A percentile compares a stretch with the other conserved stretches of the same genome.
Conservation (phyloP, 2,113 vertebrate species). For the Mormyrus lacerda region DNA sequence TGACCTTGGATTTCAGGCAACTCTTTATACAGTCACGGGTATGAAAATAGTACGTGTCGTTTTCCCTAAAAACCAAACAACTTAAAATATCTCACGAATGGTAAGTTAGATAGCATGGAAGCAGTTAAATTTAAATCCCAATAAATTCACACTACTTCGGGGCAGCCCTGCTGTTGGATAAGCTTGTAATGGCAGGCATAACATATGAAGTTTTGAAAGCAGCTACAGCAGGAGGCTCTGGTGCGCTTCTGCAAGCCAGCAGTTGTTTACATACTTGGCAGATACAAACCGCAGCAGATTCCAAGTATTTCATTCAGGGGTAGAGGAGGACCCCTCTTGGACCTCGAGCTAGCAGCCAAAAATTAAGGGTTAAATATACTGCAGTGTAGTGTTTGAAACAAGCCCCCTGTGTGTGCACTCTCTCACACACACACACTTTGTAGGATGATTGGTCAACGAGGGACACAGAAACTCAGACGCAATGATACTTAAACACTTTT, state of each 20-base stretch:
- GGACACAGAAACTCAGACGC: not conserved
- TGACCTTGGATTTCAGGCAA: not conserved
- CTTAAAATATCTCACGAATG: not conserved
- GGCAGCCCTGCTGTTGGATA: not conserved
- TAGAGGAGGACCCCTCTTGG: not conserved
- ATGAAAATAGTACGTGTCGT: not conserved
- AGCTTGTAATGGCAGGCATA: not conserved
- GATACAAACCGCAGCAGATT: not conserved
- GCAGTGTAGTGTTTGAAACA: not conserved
- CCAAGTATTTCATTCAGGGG: not conserved
- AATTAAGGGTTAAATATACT: not conserved
- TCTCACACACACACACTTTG: not conserved
- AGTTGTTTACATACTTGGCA: not conserved
- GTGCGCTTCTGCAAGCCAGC: not conserved
- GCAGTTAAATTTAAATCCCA: not conserved
- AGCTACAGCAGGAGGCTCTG: not conserved
- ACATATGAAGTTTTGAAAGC: not conserved
- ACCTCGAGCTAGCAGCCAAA: not conserved
- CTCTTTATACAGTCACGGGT: not conserved
- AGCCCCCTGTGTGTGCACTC: not conserved
- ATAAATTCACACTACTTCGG: not conserved
- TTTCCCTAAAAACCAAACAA: not conserved
- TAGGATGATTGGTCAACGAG: not conserved
- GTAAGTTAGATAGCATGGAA: not conserved
- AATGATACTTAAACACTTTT: conserved; percentile 52